Evolutionary conservation across 2,888 invertebrate species (phyloP).

Genomic region (Tipula unca): DNA sequence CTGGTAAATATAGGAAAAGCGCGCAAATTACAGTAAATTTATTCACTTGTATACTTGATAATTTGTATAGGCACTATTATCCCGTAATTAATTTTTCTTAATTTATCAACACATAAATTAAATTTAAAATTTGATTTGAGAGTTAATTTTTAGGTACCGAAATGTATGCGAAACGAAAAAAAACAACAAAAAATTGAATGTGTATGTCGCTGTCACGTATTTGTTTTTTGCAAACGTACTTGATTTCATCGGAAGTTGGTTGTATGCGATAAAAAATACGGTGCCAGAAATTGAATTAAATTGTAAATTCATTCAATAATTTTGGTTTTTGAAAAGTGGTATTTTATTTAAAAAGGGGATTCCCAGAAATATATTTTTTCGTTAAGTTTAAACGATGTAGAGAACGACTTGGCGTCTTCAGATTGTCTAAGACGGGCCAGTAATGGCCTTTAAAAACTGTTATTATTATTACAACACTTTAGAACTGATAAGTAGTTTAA

Average conservation of each 20-base stretch:
- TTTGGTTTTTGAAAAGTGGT: not conserved
- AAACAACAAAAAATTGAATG: not conserved
- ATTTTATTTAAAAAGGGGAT: slow-evolving; percentile 17
- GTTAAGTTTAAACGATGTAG: too few relatives aligned
- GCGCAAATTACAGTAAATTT: not conserved
- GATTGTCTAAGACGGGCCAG: too few relatives aligned
- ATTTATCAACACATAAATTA: not conserved
- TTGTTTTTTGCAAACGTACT: not conserved
- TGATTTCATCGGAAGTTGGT: not conserved
- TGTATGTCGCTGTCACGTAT: not conserved
- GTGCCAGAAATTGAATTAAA: not conserved
- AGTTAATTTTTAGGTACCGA: not conserved
- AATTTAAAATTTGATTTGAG: not conserved
- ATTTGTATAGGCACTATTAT: not conserved
- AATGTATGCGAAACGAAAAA: not conserved
- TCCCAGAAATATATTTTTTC: too few relatives aligned
- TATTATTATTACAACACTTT: too few relatives aligned
- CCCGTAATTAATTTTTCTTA: not conserved
- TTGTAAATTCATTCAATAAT: not conserved
- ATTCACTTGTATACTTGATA: not conserved
- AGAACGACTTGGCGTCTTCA: too few relatives aligned
- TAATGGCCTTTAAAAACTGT: too few relatives aligned
- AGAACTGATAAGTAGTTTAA: too few relatives aligned
- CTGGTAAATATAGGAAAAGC: not conserved
- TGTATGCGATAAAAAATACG: not conserved